A percentile compares a stretch with the other conserved stretches of the same genome.
Evolutionary conservation across 2,797 vertebrate species (phyloP).

Genomic region (Neosilurus hyrtlii): DNA sequence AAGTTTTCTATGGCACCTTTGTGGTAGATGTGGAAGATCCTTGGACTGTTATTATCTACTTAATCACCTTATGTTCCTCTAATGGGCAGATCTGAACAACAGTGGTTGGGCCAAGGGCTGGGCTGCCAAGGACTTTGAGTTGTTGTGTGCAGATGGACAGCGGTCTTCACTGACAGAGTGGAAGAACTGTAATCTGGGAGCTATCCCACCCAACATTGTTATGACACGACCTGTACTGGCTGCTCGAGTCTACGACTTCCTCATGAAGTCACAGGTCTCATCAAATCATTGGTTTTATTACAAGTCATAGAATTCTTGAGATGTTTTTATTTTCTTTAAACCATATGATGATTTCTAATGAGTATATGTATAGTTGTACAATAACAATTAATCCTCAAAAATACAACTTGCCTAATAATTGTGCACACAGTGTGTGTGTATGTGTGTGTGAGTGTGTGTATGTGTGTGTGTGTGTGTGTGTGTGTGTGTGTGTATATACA

Average conservation of each 20-base stretch:
- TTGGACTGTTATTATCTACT: not conserved
- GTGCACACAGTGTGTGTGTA: too few species aligned
- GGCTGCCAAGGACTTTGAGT: conserved; percentile 74
- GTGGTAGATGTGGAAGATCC: not conserved
- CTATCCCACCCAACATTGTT: conserved; percentile 78
- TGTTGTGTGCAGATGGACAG: conserved; percentile 77
- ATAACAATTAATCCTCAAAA: too few species aligned
- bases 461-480: too few species aligned
- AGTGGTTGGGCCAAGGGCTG: conserved; percentile 80
- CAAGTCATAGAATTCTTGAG: not conserved
- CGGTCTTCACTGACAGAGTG: conserved; percentile 79
- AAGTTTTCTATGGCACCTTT: not conserved
- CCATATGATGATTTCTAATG: not conserved
- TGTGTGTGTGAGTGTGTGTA: too few species aligned
- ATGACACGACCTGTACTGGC: conserved; percentile 85
- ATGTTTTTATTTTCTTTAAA: not conserved
- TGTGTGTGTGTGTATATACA: too few species aligned
- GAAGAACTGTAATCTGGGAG: conserved; percentile 82
- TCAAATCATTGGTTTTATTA: conserved; percentile 4
- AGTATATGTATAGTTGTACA: too few species aligned
- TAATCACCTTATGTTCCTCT: conserved; percentile 13
- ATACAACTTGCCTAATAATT: too few species aligned
- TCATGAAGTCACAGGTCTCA: conserved; percentile 84
- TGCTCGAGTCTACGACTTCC: conserved; percentile 80
- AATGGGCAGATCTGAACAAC: conserved; percentile 72